phyloP scores from a whole-genome alignment of 2,113 vertebrate species.

The Albula glossodonta region DNA sequence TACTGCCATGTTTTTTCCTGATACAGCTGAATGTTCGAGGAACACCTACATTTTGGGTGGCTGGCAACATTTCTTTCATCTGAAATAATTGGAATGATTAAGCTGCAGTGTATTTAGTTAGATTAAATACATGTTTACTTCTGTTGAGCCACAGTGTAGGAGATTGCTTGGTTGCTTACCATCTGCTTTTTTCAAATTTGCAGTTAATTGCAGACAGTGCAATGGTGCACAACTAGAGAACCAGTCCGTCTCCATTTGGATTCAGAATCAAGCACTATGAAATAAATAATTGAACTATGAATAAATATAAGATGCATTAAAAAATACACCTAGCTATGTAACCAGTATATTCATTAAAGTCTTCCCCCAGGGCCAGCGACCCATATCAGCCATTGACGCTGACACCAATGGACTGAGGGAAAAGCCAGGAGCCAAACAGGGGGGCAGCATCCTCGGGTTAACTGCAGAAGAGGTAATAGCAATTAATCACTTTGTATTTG shows the following conservation, averaged over 20 bases:
- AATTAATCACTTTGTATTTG: background rate
- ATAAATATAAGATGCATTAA: background rate
- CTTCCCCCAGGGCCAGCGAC: conserved; percentile 69
- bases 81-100: background rate
- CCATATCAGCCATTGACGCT: conserved; percentile 71
- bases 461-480: conserved; percentile 88
- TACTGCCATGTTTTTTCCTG: background rate
- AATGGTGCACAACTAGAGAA: background rate
- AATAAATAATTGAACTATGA: no score
- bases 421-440: conserved; percentile 65
- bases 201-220: background rate
- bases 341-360: conserved; percentile 2
- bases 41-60: background rate
- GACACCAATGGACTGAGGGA: conserved; percentile 75
- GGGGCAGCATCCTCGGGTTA: conserved; percentile 77
- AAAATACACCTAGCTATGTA: background rate
- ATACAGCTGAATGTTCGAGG: background rate
- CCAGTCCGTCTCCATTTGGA: no score
- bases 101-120: background rate
- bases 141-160: background rate
- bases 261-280: no score
- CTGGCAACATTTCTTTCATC: background rate
- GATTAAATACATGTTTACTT: no score
- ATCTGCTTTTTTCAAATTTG: background rate
- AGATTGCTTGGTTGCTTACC: background rate